Conservation (phyloP, 2,797 vertebrate species). For the Harpagifer antarcticus region DNA sequence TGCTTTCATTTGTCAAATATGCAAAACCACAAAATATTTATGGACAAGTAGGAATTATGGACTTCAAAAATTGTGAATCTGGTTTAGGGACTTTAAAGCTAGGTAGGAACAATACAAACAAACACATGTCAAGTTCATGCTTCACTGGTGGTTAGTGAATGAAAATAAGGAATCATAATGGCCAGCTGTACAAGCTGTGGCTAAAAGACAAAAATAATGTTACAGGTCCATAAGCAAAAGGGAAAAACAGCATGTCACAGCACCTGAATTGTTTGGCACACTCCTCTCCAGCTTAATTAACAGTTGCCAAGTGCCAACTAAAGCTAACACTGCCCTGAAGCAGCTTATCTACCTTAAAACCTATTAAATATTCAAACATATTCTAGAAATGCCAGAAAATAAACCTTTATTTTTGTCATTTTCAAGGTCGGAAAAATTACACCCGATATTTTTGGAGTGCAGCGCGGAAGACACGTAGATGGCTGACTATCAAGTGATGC, state of each 20-base stretch:
- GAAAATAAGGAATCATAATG: conserved; percentile 41
- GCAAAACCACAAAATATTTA: conserved; percentile 59
- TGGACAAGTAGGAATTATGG: conserved; percentile 37
- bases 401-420: conserved; percentile 43
- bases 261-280: conserved; percentile 51
- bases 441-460: conserved; percentile 20
- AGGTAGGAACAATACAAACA: conserved; percentile 45
- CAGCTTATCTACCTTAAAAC: conserved; percentile 51
- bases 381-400: conserved; percentile 42
- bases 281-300: conserved; percentile 58
- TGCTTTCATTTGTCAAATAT: conserved; percentile 56
- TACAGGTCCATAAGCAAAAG: conserved; percentile 29
- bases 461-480: conserved; percentile 26
- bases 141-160: conserved; percentile 31
- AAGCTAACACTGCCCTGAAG: conserved; percentile 55
- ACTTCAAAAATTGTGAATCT: conserved; percentile 35
- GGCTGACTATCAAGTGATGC: conserved; percentile 9
- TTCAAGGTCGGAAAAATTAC: conserved; percentile 40
- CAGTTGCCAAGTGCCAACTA: conserved; percentile 51
- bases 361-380: conserved; percentile 48
- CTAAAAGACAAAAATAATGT: conserved; percentile 47
- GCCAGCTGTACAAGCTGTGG: conserved; percentile 31
- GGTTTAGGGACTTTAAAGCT: conserved; percentile 42
- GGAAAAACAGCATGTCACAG: conserved; percentile 13
- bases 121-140: conserved; percentile 34